phyloP scores from a whole-genome alignment of 2,888 invertebrate genomes.

The Chalcis sispes region DNA sequence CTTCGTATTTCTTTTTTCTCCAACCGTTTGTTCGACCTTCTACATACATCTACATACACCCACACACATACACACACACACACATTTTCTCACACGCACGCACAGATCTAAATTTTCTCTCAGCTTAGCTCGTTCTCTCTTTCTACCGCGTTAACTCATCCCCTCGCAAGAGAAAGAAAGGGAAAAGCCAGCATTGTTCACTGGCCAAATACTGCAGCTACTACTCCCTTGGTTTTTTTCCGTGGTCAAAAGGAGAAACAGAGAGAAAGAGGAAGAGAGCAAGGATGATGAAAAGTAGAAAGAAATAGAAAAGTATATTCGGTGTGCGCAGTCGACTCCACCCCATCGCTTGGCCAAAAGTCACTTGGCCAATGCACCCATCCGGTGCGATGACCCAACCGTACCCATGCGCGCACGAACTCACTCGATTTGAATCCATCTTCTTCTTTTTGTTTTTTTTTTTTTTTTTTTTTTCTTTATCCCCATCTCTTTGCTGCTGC shows the following conservation, averaged over 20 bases:
- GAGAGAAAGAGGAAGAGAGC: conserved; percentile 8
- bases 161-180: conserved; percentile 13
- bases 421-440: conserved; percentile 51
- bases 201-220: conserved; percentile 19
- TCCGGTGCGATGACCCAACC: conserved; percentile 16
- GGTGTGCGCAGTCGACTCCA: conserved; percentile 24
- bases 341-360: conserved; percentile 20
- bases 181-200: not conserved
- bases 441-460: conserved; percentile 10
- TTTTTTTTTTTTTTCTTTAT: conserved; percentile 18
- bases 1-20: too few species aligned
- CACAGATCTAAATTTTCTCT: too few species aligned
- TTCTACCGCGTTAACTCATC: conserved; percentile 40
- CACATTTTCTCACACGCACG: too few species aligned
- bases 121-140: not conserved
- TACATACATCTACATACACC: not conserved
- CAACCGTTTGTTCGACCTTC: not conserved
- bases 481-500: too few species aligned
- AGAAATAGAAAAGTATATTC: conserved; percentile 17
- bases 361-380: conserved; percentile 51
- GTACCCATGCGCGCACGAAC: conserved; percentile 35
- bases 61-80: too few species aligned
- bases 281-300: conserved; percentile 4
- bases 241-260: conserved; percentile 20
- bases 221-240: conserved; percentile 23